Percentiles rank a stretch among this genome's conserved stretches.
Evolutionary conservation across 2,888 invertebrate genomes (phyloP).

Genomic region (Drosophila cognata): DNA sequence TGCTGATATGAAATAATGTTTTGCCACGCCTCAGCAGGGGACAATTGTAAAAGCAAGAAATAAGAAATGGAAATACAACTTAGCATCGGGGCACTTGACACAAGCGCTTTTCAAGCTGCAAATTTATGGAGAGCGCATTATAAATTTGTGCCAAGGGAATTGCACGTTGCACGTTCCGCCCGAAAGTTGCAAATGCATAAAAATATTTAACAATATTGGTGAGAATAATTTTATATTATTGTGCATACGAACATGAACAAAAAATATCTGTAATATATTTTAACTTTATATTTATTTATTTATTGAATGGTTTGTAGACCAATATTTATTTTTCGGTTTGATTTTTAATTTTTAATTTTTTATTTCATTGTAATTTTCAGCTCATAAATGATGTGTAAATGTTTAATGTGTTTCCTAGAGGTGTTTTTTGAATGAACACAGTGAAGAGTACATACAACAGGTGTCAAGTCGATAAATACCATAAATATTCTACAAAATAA

Average conservation of each 20-base stretch:
- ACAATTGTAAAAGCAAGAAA: constrained; percentile 26
- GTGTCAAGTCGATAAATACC: neutral
- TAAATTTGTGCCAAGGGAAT: constrained; percentile 50
- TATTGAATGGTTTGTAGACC: neutral
- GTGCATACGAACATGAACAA: neutral
- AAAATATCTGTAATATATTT: neutral
- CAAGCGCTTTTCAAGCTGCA: constrained; percentile 41
- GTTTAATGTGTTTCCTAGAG: neutral
- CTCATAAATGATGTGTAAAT: neutral
- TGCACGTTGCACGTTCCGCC: neutral
- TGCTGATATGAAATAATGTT: constrained; percentile 62
- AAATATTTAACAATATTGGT: neutral
- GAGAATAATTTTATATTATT: neutral
- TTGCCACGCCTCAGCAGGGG: constrained; percentile 38
- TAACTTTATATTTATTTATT: neutral
- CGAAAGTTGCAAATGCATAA: neutral
- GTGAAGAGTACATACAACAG: neutral
- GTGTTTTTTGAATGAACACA: neutral
- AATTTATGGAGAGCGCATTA: constrained; percentile 56
- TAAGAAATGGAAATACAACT: constrained; percentile 11
- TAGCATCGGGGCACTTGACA: constrained; percentile 41
- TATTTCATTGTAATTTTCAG: neutral
- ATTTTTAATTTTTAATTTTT: too few relatives aligned
- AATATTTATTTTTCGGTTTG: neutral
- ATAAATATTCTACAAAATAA: neutral